A percentile compares a stretch with the other conserved stretches of the same genome.
Evolutionary conservation across 1,140 invertebrate species (phyloP).

Genomic region (Xylocopa sonorina): DNA sequence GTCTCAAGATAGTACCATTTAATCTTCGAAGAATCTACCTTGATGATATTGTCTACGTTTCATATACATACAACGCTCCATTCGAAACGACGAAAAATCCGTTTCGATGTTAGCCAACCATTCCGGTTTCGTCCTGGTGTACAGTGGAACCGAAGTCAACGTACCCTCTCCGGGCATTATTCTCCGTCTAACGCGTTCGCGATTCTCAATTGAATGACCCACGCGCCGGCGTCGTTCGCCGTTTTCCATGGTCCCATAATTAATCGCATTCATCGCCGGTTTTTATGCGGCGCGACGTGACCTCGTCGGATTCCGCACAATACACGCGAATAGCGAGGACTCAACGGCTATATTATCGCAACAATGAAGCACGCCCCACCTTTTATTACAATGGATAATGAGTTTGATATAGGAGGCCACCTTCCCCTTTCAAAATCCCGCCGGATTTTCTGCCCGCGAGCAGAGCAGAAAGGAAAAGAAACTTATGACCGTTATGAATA

Average conservation of each 20-base stretch:
- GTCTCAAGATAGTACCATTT: not conserved
- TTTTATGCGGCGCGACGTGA: conserved; percentile 42
- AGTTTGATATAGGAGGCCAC: conserved; percentile 48
- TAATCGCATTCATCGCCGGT: conserved; percentile 45
- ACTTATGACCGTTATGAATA: conserved; percentile 48
- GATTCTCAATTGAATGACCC: conserved; percentile 45
- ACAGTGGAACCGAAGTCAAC: not conserved
- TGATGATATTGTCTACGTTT: too few relatives aligned
- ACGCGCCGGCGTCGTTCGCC: conserved; percentile 15
- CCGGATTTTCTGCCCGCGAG: conserved; percentile 44
- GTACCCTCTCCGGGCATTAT: conserved; percentile 12
- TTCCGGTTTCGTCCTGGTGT: too few relatives aligned
- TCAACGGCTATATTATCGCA: conserved; percentile 49
- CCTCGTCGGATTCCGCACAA: conserved; percentile 46
- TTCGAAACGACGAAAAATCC: too few relatives aligned
- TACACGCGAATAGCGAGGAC: conserved; percentile 42
- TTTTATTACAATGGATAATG: conserved; percentile 57
- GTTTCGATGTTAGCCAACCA: too few relatives aligned
- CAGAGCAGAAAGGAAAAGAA: conserved; percentile 40
- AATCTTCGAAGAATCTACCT: too few relatives aligned
- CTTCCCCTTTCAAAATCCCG: conserved; percentile 42
- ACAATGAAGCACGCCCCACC: conserved; percentile 44
- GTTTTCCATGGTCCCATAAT: conserved; percentile 41
- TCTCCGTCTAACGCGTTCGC: conserved; percentile 16
- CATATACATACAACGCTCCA: too few relatives aligned